Evolutionary conservation across 2,113 vertebrate genomes (phyloP), one percentile per base, ranked within the genome.

Genomic region (Penelope pileata): DNA sequence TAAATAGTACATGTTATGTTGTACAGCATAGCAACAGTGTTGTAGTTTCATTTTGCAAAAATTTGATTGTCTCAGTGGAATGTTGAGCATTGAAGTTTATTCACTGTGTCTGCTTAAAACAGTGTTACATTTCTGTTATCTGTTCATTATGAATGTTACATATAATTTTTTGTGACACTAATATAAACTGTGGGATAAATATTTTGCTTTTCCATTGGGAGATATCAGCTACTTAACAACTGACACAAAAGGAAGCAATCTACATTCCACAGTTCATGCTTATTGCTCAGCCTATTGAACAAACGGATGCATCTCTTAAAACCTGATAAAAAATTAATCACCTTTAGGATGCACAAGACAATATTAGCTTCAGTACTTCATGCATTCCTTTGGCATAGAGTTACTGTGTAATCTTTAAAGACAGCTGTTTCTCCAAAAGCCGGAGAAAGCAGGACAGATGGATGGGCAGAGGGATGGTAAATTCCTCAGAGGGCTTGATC

Each of bases 351-450:
- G 19, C 74, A 78, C 63, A 88, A 77, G 68, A 78, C 60, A 91
- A 90, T 90, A 86, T 38, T 72, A 62, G 16, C 30, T 95, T 82
- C 17, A 12, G n/a, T 86, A 90, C 66, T 60, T 51, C 70, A 51
- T 73, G 68, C 34, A 58, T 93, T 96, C 76, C 59, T 96, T 94
- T 96, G 92, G 73, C 69, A 93, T 34, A 75, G 51, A 88, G 93
- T 85, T 83, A 78, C 53, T 77, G 43, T 92, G 83, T 70, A 93
- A 91, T 83, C 51, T 90, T 78, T 95, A 59, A 95, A 86, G 91
- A 88, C 84, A 97, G 83, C 59, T 96, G 78, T 90, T 95, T 68
- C 86, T 96, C 50, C 43, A 94, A 96, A 91, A 93, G 60, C 74
- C 38, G 54, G 70, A 48, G 43, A 92, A 80, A 30, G 58, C 88